Percentiles rank a stretch among this genome's conserved stretches.
Evolutionary conservation across 2,797 vertebrate genomes (phyloP).

Genomic region (Myripristis murdjan): DNA sequence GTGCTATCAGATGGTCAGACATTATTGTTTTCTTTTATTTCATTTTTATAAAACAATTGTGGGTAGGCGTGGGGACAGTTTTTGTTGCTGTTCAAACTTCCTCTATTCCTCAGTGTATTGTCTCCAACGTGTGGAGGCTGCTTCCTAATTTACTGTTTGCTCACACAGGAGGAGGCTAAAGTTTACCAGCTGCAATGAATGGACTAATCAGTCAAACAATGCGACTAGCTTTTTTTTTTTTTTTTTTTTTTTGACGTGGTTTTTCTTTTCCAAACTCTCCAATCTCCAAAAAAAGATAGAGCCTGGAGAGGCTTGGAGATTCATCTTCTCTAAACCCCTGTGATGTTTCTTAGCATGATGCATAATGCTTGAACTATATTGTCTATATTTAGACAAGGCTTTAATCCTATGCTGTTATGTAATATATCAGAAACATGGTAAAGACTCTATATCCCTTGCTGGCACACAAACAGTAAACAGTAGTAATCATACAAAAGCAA

Average conservation of each 20-base stretch:
- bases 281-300: no score
- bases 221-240: neutral
- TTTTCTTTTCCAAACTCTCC: no score
- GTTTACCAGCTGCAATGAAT: slow-evolving; percentile 50
- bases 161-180: neutral
- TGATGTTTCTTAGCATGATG: slow-evolving; percentile 12
- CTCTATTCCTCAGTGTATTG: slow-evolving; percentile 36
- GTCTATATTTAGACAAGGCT: slow-evolving; percentile 72
- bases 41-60: neutral
- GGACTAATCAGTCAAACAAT: slow-evolving; percentile 8
- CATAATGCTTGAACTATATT: neutral
- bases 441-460: slow-evolving; percentile 27
- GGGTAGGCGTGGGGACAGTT: neutral
- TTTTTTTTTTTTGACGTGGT: no score
- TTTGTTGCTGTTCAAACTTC: slow-evolving; percentile 48
- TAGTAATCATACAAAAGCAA: neutral
- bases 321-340: no score
- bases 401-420: slow-evolving; percentile 77
- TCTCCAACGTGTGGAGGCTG: slow-evolving; percentile 32
- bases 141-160: slow-evolving; percentile 12
- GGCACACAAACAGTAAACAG: no score
- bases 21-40: slow-evolving; percentile 14
- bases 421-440: slow-evolving; percentile 63
- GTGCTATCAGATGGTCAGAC: slow-evolving; percentile 17
- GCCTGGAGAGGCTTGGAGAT: no score